Percentiles rank a stretch among this genome's conserved stretches.
These are phyloP conservation scores for Plecturocebus donacophilus DNA, from an alignment of 2,113 vertebrate species.

Conservation along the genomic window DNA sequence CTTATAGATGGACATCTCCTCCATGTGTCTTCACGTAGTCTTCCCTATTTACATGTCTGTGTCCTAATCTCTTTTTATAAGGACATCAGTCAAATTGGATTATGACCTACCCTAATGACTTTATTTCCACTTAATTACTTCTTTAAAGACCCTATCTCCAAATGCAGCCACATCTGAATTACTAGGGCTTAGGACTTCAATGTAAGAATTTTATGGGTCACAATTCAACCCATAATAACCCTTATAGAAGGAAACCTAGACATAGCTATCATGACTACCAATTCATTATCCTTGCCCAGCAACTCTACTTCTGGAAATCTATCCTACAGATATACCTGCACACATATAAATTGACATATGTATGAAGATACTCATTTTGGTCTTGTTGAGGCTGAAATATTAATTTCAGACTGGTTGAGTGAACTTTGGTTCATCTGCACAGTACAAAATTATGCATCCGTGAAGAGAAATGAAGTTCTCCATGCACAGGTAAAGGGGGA, in stretches of 20 bases:
- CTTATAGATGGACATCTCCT: neutral
- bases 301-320: conserved; percentile 12
- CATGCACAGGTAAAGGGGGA: neutral
- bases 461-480: conserved; percentile 1
- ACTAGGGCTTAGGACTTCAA: neutral
- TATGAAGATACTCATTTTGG: neutral
- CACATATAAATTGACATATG: neutral
- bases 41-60: neutral
- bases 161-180: neutral
- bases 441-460: neutral
- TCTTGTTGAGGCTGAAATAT: neutral
- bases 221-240: neutral
- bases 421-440: neutral
- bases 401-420: neutral
- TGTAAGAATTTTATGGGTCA: neutral
- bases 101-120: neutral
- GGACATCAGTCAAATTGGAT: neutral
- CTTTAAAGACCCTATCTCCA: neutral
- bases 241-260: neutral
- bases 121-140: conserved; percentile 23
- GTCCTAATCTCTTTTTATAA: neutral
- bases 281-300: neutral
- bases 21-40: neutral
- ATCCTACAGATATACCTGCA: neutral
- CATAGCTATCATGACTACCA: neutral